Conservation (phyloP, 2,888 invertebrate genomes). For the Amphimallon solstitiale region DNA sequence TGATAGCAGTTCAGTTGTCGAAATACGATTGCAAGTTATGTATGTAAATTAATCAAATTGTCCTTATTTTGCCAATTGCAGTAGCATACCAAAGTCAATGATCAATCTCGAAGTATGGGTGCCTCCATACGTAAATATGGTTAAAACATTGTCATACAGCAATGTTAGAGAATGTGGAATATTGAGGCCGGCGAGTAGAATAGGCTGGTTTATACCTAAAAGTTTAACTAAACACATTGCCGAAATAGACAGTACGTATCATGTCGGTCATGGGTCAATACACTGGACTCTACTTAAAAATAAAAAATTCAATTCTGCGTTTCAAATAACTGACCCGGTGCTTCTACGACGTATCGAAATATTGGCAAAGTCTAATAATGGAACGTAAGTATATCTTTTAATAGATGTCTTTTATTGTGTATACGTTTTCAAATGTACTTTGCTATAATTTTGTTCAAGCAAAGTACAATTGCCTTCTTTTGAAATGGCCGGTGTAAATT, state of each 20-base stretch:
- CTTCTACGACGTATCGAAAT: conserved; percentile 53
- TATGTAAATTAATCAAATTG: no score
- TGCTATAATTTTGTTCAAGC: no score
- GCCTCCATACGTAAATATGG: conserved; percentile 69
- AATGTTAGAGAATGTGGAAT: conserved; percentile 67
- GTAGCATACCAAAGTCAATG: conserved; percentile 61
- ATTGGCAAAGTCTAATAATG: not conserved
- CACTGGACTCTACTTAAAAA: conserved; percentile 69
- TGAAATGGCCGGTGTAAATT: no score
- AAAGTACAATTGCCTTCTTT: no score
- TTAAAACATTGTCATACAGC: conserved; percentile 59
- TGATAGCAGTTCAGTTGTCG: no score
- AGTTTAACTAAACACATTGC: conserved; percentile 55
- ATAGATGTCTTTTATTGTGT: no score
- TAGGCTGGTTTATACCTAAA: conserved; percentile 73
- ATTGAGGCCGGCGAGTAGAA: conserved; percentile 68
- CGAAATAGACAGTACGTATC: conserved; percentile 53
- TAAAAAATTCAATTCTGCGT: conserved; percentile 62
- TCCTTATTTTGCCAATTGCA: not conserved
- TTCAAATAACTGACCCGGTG: conserved; percentile 61
- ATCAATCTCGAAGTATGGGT: conserved; percentile 80
- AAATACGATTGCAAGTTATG: no score
- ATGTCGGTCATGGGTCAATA: conserved; percentile 50
- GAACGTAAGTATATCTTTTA: conserved; percentile 3
- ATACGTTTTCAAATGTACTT: no score